Conservation (phyloP, 2,113 vertebrate species). For the Carlito syrichta region DNA sequence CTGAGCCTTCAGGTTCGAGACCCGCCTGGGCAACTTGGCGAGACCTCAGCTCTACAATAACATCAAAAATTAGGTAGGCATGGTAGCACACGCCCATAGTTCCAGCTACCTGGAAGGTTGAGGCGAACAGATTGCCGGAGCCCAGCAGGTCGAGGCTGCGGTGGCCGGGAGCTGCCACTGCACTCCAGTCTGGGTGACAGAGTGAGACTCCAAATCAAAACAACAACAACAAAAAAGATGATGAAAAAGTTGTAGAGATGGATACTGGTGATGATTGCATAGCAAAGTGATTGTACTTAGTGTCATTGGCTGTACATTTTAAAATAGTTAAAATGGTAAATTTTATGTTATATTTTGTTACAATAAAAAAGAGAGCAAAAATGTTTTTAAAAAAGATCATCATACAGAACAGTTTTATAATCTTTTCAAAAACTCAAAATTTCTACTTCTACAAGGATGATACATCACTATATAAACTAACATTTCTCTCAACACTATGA, state of each 20-base stretch:
- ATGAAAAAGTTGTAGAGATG: background rate
- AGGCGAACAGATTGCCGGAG: background rate
- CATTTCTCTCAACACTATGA: background rate
- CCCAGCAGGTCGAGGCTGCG: background rate
- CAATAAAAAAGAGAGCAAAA: background rate
- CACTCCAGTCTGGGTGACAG: background rate
- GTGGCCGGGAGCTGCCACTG: background rate
- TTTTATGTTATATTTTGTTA: background rate
- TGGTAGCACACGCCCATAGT: background rate
- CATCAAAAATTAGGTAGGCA: background rate
- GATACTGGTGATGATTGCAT: background rate
- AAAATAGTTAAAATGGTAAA: background rate
- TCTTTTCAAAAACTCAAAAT: background rate
- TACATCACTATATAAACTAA: background rate
- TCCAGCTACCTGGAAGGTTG: background rate
- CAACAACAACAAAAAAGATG: no score
- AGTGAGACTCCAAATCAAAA: background rate
- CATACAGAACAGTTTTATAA: background rate
- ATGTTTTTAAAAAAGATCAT: constrained; percentile 47
- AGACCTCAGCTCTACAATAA: background rate
- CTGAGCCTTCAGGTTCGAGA: background rate
- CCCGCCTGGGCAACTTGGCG: background rate
- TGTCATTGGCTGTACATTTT: background rate
- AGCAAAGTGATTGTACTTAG: background rate
- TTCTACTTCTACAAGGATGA: background rate